Conservation (phyloP, 2,888 invertebrate genomes). For the Cordilura impudica region DNA sequence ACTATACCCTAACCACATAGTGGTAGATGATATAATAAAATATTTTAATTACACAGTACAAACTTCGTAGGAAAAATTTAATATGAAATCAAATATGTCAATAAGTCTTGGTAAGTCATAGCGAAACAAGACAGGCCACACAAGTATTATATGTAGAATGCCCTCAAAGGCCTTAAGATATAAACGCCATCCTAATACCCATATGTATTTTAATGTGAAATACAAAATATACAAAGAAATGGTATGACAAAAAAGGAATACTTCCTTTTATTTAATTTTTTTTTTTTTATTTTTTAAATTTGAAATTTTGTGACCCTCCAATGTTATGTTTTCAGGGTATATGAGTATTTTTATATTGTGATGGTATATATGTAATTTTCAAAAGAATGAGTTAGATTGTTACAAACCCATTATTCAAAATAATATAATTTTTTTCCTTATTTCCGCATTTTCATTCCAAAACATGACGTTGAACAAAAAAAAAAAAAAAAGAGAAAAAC, state of each 20-base stretch:
- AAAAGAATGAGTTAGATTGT: background rate
- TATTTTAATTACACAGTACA: no score
- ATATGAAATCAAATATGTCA: no score
- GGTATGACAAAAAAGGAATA: background rate
- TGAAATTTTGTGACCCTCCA: conserved; percentile 20
- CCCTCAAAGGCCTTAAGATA: no score
- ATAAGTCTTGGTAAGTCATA: no score
- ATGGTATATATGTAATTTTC: no score
- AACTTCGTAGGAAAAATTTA: no score
- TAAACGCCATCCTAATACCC: background rate
- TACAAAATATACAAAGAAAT: background rate
- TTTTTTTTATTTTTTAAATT: background rate
- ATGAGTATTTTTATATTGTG: background rate
- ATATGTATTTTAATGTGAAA: background rate
- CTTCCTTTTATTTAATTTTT: background rate
- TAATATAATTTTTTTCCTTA: conserved; percentile 6
- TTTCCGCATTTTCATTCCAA: conserved; percentile 14
- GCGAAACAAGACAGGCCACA: no score
- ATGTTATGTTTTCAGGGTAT: conserved; percentile 17
- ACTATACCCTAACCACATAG: no score
- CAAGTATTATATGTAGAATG: no score
- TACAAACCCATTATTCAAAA: conserved; percentile 24
- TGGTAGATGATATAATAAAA: no score
- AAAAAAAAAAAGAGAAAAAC: no score
- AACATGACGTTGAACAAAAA: background rate